Percentiles rank a stretch among this genome's conserved stretches.
phyloP scores from a whole-genome alignment of 2,113 vertebrate genomes.

The Anhinga rufa region DNA sequence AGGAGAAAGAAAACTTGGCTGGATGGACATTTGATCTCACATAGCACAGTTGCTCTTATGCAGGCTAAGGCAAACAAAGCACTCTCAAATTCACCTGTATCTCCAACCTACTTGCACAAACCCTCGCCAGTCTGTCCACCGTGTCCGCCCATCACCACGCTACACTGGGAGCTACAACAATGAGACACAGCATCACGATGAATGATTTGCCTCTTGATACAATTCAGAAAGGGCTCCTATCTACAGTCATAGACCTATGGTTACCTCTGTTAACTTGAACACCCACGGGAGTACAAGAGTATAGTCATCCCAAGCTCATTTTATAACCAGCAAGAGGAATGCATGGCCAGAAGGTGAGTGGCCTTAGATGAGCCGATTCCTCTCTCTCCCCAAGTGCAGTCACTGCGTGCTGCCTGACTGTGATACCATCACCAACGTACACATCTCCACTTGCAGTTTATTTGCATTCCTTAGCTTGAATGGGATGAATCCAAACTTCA shows the following conservation, averaged over 20 bases:
- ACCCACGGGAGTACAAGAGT: neutral
- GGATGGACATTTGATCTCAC: neutral
- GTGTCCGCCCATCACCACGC: accelerated
- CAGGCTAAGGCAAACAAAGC: neutral
- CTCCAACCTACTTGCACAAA: neutral
- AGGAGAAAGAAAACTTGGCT: neutral
- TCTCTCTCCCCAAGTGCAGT: neutral
- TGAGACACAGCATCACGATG: neutral
- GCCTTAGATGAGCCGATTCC: neutral
- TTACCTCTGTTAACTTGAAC: neutral
- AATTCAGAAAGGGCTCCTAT: neutral
- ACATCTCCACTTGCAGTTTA: neutral
- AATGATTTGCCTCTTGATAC: neutral
- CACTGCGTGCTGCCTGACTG: neutral
- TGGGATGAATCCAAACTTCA: neutral
- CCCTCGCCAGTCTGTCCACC: neutral
- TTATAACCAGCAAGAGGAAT: neutral
- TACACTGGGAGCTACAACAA: neutral
- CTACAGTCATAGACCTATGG: neutral
- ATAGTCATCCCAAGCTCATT: neutral
- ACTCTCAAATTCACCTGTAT: neutral
- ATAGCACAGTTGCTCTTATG: neutral
- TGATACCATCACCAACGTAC: neutral
- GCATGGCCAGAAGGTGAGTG: neutral
- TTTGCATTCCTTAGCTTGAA: neutral